phyloP scores from a whole-genome alignment of 2,888 invertebrate species.

The Zaprionus bogoriensis region DNA sequence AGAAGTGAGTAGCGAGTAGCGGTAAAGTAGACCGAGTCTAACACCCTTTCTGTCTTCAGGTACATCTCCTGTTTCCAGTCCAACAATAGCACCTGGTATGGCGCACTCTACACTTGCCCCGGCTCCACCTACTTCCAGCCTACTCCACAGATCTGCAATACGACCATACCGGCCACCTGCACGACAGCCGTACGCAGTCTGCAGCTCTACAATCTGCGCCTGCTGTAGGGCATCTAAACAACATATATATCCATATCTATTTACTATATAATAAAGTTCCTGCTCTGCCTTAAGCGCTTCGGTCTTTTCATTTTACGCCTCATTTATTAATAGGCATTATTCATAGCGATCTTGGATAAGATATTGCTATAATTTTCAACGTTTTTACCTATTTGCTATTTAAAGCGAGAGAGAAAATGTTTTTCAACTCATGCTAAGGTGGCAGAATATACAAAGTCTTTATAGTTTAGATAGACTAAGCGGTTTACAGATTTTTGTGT shows the following conservation, averaged over 20 bases:
- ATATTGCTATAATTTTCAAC: constrained; percentile 47
- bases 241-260: not conserved
- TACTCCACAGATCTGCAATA: constrained; percentile 32
- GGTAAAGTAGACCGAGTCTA: not conserved
- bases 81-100: constrained; percentile 31
- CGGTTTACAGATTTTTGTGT: no score
- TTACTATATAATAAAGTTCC: not conserved
- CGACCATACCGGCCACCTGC: constrained; percentile 39
- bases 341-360: constrained; percentile 54
- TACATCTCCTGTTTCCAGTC: constrained; percentile 47
- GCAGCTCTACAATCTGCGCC: constrained; percentile 17
- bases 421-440: no score
- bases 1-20: constrained; percentile 41
- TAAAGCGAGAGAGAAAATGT: no score
- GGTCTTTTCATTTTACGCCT: not conserved
- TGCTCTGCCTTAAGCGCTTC: not conserved
- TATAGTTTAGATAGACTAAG: no score
- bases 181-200: constrained; percentile 12
- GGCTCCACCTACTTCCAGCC: constrained; percentile 56
- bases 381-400: no score
- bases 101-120: constrained; percentile 54
- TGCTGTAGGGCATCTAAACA: not conserved
- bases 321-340: constrained; percentile 50
- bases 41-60: constrained; percentile 14
- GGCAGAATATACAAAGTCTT: no score